Conservation (phyloP, 1,140 invertebrate species). For the Bombus cullumanus region DNA sequence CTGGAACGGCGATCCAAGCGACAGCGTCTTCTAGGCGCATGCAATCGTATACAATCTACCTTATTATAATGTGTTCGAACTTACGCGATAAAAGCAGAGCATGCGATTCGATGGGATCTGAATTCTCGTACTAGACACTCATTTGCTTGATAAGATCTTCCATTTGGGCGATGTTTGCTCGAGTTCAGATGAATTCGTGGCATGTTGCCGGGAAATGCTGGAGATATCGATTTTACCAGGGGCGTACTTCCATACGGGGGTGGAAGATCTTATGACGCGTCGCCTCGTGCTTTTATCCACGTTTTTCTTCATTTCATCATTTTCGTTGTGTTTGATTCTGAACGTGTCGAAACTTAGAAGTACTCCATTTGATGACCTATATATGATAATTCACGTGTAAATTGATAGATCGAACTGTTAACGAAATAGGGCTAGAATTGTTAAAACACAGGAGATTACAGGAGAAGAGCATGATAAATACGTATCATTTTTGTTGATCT, state of each 20-base stretch:
- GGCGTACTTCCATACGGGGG: constrained; percentile 7
- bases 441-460: not conserved
- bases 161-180: constrained; percentile 2
- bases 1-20: constrained; percentile 9
- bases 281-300: not conserved
- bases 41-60: not conserved
- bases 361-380: not conserved
- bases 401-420: not conserved
- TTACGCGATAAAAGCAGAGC: constrained; percentile 9
- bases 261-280: not conserved
- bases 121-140: not conserved
- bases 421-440: not conserved
- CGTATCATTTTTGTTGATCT: not conserved
- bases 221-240: constrained; percentile 59
- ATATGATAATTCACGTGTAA: not conserved
- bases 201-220: constrained; percentile 14
- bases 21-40: constrained; percentile 9
- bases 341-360: not conserved
- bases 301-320: not conserved
- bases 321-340: not conserved
- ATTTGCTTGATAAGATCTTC: constrained; percentile 42
- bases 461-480: not conserved
- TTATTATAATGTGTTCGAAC: not conserved
- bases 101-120: constrained; percentile 5
- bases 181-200: constrained; percentile 26